Base-by-base conservation (phyloP, 2,888 invertebrate genomes). In the Macrostomum cliftonense region DNA sequence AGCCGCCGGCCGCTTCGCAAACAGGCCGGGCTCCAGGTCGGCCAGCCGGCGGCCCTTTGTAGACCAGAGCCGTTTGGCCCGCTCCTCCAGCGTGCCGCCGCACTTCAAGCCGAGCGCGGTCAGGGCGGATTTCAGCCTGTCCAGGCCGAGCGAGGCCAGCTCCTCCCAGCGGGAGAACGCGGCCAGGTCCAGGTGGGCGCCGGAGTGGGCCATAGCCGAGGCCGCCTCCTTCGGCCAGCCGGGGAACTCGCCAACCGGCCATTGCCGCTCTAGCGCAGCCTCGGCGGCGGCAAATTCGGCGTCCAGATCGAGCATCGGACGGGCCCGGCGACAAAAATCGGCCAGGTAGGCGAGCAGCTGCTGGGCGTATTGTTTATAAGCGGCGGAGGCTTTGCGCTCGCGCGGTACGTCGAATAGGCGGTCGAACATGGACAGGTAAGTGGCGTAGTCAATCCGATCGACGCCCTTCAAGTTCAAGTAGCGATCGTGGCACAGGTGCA, bases 51-150 rank as follows among this genome's bases (percentile, higher is more conserved):
- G 75, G 0, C 93, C 93, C 28, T 53, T 53, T 7, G 68, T 95
- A 53, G 82, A 82, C 67, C 91, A 97, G 54, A 99, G 74, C 54
- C 97, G 77, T 66, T 93, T 87, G 1, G 97, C 97, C 59, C 97
- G 76, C 71, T 99, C 93, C 72, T 95, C 91, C 46, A 97, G 73
- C 5, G 95, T 95, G 1, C 79, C 78, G 50, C 97, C 97, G 72
- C 97, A 97, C 71, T 99, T 99, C 1, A 99, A 74, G 0, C 89
- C 88, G 16, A 97, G 74, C 4, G 95, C 95, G 80, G 93, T 83
- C 13, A 95, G 73, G 1, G 93, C 95, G 0, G 91, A 91, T 70
- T 99, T 99, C 38, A 99, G 76, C 54, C 97, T 79, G 74, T 97
- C 97, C 57, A 97, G 72, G 17, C 97, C 97, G 2, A 99, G 75